Conservation (phyloP, 1,140 invertebrate species). For the Heliconius hewitsoni region DNA sequence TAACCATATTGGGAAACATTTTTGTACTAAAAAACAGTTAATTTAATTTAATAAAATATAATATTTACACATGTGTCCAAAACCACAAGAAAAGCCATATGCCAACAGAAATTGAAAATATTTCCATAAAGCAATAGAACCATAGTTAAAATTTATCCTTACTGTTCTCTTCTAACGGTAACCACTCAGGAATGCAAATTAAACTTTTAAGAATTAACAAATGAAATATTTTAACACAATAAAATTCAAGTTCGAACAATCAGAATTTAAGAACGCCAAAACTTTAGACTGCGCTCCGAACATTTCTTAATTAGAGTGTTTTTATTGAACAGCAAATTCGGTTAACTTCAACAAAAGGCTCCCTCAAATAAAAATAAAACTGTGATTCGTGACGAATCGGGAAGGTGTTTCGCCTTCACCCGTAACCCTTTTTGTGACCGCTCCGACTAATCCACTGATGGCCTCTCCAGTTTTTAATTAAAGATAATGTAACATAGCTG, state of each 20-base stretch:
- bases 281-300: constrained; percentile 67
- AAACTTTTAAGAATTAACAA: constrained; percentile 43
- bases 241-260: constrained; percentile 48
- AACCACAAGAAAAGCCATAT: too few species aligned
- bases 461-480: constrained; percentile 76
- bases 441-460: constrained; percentile 75
- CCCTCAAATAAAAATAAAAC: constrained; percentile 78
- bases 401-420: constrained; percentile 73
- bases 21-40: too few species aligned
- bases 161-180: neutral
- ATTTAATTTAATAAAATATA: too few species aligned
- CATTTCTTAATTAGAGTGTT: constrained; percentile 79
- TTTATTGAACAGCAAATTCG: constrained; percentile 79
- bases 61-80: too few species aligned
- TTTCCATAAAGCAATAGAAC: neutral
- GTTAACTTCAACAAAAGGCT: constrained; percentile 76
- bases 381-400: constrained; percentile 77
- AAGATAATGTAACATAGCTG: constrained; percentile 77
- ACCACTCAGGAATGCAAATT: neutral
- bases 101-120: too few species aligned
- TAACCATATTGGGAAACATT: too few species aligned
- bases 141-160: neutral
- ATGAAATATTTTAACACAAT: constrained; percentile 56
- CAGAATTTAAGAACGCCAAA: constrained; percentile 53
- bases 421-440: constrained; percentile 76